A percentile compares a stretch with the other conserved stretches of the same genome.
Conservation (phyloP, 2,888 invertebrate species). For the Nysson spinosus region DNA sequence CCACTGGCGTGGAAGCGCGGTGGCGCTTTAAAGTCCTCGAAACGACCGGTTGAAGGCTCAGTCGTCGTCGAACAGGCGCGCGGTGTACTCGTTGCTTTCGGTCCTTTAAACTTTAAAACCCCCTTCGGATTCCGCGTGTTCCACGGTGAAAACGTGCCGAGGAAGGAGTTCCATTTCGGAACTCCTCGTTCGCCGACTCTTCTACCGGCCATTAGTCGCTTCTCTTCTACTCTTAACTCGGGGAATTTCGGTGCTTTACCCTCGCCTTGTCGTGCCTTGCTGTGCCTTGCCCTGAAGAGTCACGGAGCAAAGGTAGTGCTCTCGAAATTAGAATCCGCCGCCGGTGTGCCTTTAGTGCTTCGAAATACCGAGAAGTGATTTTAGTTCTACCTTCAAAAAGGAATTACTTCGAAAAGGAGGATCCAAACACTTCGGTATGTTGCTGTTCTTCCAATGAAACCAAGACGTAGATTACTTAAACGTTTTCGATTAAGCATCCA, state of each 20-base stretch:
- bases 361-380: no score
- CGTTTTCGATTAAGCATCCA: no score
- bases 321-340: background rate
- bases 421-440: no score
- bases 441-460: no score
- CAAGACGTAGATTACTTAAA: no score
- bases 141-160: background rate
- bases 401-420: no score
- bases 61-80: slow-evolving; percentile 51
- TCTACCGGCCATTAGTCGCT: background rate
- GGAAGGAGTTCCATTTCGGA: background rate
- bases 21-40: slow-evolving; percentile 20
- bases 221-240: background rate
- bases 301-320: background rate
- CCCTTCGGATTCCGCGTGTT: background rate
- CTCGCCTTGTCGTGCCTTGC: no score
- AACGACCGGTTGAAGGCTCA: slow-evolving; percentile 25
- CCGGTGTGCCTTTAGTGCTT: no score
- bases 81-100: slow-evolving; percentile 30
- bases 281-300: no score
- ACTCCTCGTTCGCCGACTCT: background rate
- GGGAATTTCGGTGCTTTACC: background rate
- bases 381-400: no score
- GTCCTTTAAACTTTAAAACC: background rate
- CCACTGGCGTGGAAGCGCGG: background rate